Base-by-base conservation (phyloP, 1,140 invertebrate genomes). In the Achroia grisella region DNA sequence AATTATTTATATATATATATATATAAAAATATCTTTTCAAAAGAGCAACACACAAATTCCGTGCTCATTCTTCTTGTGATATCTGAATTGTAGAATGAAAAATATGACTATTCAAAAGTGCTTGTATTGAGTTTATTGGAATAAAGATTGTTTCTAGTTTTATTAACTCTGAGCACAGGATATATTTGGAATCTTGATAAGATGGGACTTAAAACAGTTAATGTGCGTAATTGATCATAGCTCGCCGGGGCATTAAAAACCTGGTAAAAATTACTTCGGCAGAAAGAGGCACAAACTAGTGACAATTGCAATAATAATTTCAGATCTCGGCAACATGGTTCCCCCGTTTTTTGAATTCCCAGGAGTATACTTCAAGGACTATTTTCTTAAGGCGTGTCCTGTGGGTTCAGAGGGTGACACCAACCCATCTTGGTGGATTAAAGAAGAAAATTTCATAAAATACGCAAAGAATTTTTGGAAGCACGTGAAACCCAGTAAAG, bases 341-440 rank as follows among this genome's bases (percentile, higher is more conserved):
- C 64, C 74, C 12, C 78, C 70, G 34, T 59, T 61, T 46, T 64
- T 72, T 31, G 42, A 71, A 39, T 85, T 78, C 28, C 28, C 28
- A 29, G 5, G 28, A 4, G 28, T 29, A 4, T 10, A 29, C 10
- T 29, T 6, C 28, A 29, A 29, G 10, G 4, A 4, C 28, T 10
- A 29, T 29, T 29, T 29, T 29, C 5, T 29, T 29, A 29, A 10
- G 10, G 28, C 5, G 4, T 4, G 28, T 10, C 28, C 28, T 29
- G 10, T 29, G 10, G 28, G 28, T 6, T 29, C 5, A 6, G 28
- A 29, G 10, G 28, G 28, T 29, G 28, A 29, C 10, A 10, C 28
- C 10, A 29, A 29, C 10, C 28, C 28, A 6, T 29, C 28, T 10
- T 4, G 28, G 10, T 29, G 28, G 28, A 29, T 29, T 4, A 29